Conservation (phyloP, 1,140 invertebrate species). For the Drosophila melanica region DNA sequence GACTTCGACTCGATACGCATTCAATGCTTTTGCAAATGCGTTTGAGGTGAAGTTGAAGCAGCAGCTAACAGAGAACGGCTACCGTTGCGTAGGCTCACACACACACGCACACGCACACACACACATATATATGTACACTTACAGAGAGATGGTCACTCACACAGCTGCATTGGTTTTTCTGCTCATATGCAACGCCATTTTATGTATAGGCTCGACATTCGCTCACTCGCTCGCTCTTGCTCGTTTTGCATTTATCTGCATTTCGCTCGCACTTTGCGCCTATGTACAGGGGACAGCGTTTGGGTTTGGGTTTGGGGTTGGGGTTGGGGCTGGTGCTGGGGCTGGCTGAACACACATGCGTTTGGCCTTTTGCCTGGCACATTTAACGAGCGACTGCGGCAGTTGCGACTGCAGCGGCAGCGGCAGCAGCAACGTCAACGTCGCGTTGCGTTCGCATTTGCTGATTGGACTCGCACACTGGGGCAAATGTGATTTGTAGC, state of each 20-base stretch:
- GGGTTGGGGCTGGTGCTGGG: conserved; percentile 1
- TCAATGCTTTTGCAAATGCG: conserved; percentile 68
- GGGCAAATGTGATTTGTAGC: not conserved
- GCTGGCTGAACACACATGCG: conserved; percentile 64
- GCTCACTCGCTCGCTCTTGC: conserved; percentile 44
- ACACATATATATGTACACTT: conserved; percentile 8
- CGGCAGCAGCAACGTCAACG: conserved; percentile 46
- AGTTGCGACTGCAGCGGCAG: conserved; percentile 14
- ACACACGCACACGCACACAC: conserved; percentile 16
- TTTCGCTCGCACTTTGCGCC: conserved; percentile 20
- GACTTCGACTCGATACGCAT: conserved; percentile 75
- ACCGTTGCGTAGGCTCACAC: conserved; percentile 61
- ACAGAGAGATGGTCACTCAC: conserved; percentile 25
- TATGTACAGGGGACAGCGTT: conserved; percentile 35
- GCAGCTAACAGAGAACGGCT: conserved; percentile 33
- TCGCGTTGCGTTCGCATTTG: conserved; percentile 61
- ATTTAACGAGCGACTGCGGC: conserved; percentile 60
- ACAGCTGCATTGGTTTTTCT: conserved; percentile 46
- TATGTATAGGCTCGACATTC: conserved; percentile 69
- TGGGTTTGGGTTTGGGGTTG: not conserved
- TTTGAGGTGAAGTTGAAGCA: conserved; percentile 50
- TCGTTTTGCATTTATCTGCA: conserved; percentile 11
- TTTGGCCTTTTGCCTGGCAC: conserved; percentile 81
- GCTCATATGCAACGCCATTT: conserved; percentile 62
- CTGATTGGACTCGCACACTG: conserved; percentile 72